Evolutionary conservation across 1,140 invertebrate species (phyloP).

Genomic region (Drosophila novamexicana): DNA sequence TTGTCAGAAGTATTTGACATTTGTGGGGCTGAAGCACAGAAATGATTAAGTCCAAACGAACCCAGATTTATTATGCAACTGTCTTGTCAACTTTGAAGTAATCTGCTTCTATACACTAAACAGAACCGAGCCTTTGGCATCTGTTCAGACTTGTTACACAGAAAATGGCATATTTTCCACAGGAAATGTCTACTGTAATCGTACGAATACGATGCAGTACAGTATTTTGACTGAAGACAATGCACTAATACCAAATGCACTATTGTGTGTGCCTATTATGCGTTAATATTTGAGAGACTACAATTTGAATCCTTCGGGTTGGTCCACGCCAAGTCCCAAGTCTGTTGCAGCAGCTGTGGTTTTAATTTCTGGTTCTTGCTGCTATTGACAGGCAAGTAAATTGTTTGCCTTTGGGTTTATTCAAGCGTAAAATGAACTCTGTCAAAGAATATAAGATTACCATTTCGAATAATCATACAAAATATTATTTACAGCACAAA

Average conservation of each 20-base stretch:
- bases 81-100: slow-evolving; percentile 22
- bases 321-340: background rate
- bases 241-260: background rate
- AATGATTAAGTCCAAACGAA: slow-evolving; percentile 35
- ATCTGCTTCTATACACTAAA: slow-evolving; percentile 4
- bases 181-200: background rate
- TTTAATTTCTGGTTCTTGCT: slow-evolving; percentile 7
- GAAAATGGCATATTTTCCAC: background rate
- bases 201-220: background rate
- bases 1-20: slow-evolving; percentile 75
- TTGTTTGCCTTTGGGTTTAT: slow-evolving; percentile 17
- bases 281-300: background rate
- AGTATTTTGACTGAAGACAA: too few relatives aligned
- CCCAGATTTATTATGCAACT: slow-evolving; percentile 9
- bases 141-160: too few relatives aligned
- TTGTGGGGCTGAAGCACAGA: slow-evolving; percentile 22
- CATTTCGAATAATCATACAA: background rate
- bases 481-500: slow-evolving; percentile 19
- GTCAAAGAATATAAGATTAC: slow-evolving; percentile 8
- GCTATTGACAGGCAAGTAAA: slow-evolving; percentile 4
- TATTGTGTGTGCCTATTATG: background rate
- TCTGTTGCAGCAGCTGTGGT: background rate
- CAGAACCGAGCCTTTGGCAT: background rate
- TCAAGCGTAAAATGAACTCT: slow-evolving; percentile 23
- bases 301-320: background rate